Evolutionary conservation across 2,888 invertebrate species (phyloP), one percentile per base, ranked within the genome.

Genomic region (Pammene aurita): DNA sequence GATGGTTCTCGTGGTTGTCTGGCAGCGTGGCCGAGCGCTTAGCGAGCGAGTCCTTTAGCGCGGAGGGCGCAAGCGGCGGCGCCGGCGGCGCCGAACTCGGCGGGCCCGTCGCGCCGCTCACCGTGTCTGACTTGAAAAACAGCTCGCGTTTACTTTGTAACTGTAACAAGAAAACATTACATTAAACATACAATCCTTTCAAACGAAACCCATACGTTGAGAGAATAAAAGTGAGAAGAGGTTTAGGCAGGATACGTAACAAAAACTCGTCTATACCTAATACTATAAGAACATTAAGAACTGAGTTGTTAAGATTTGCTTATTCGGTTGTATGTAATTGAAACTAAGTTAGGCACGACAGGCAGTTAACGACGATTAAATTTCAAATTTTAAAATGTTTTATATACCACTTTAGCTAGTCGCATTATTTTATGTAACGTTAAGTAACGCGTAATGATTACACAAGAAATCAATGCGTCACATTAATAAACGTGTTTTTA

Each of bases 91-190:
- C 92, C 79, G 81, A 79, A 72, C 77, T 78, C 67, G 90, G 88
- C 74, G 90, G 84, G 66, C 88, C 88, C 73, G 88, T 81, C 67
- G 86, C 81, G 72, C 88, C 86, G 79, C 94, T 93, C 84, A 94
- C 90, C 54, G 94, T 92, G 77, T 94, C 94, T 72, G 95, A 94
- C 88, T 96, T 96, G 93, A 97, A 97, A 93, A 97, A 97, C 92
- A 96, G 94, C 93, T 97, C 97, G 79, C 97, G 94, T 93, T 97
- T 97, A 86, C 95, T 95, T 92, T 96, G 96, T 87, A 96, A 94
- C 95, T 96, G 94, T 16, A 93, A 93, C 75, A 57, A 66, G 70
- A 70, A 75, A 75, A 73, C 67, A 70, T 70, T 66, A 72, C 71
- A 66, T 44, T 2, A 44, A 38, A 50, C 7, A 70, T 56, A 42